Conservation (phyloP, 1,140 invertebrate genomes). For the Rhopalosiphum maidis region DNA sequence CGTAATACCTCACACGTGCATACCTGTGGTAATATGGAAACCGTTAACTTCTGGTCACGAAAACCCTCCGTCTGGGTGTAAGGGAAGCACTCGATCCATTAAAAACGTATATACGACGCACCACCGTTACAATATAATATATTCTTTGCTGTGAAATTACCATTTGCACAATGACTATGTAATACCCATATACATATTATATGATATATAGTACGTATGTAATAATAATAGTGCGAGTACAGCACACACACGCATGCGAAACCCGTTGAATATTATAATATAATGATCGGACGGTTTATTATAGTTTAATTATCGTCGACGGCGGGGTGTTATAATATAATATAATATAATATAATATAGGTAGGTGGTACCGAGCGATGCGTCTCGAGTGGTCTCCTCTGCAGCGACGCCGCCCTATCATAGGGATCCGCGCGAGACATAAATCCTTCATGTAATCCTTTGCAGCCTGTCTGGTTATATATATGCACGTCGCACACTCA, state of each 20-base stretch:
- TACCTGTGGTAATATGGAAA: slow-evolving; percentile 17
- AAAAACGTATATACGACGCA: slow-evolving; percentile 31
- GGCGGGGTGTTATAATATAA: slow-evolving; percentile 2
- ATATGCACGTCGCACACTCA: not conserved
- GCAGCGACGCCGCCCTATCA: not conserved
- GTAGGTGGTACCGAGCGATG: slow-evolving; percentile 14
- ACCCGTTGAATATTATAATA: slow-evolving; percentile 48
- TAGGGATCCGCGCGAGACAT: slow-evolving; percentile 10
- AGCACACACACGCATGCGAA: not conserved
- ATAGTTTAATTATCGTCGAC: slow-evolving; percentile 54
- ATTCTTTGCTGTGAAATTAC: slow-evolving; percentile 32
- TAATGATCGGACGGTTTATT: slow-evolving; percentile 51
- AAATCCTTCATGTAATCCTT: slow-evolving; percentile 51
- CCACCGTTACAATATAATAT: slow-evolving; percentile 37
- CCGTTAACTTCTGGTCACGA: slow-evolving; percentile 17
- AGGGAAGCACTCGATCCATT: slow-evolving; percentile 20
- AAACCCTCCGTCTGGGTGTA: not conserved
- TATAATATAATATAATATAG: not conserved
- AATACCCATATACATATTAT: not conserved
- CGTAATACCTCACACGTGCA: not conserved
- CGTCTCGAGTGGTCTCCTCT: slow-evolving; percentile 42
- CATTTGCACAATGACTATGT: slow-evolving; percentile 29
- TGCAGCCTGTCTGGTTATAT: not conserved
- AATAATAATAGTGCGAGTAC: not conserved
- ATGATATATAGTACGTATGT: not conserved